These are phyloP conservation scores for Cheumatopsyche charites DNA, from an alignment of 1,140 invertebrate species.

Conservation along the genomic window DNA sequence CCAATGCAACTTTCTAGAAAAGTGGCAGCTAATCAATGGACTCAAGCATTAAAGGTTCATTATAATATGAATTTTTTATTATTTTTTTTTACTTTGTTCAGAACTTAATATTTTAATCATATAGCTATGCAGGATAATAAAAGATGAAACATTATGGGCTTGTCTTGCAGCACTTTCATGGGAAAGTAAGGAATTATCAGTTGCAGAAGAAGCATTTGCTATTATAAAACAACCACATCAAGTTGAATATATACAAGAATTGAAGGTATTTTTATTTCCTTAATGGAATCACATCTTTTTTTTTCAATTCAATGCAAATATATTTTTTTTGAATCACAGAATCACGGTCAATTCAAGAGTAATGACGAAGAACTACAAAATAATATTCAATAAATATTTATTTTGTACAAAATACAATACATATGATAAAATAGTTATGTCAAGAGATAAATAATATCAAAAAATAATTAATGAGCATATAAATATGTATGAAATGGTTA, in stretches of 20 bases:
- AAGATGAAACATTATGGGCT: conserved; percentile 88
- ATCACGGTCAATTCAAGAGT: background rate
- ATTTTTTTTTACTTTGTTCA: no score
- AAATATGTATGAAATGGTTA: no score
- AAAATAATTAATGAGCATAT: no score
- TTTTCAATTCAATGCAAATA: background rate
- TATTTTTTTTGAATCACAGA: conserved; percentile 18
- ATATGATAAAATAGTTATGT: background rate
- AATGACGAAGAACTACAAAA: background rate
- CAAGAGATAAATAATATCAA: no score
- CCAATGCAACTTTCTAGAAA: conserved; percentile 61
- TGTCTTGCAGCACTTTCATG: conserved; percentile 87
- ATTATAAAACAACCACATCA: conserved; percentile 90
- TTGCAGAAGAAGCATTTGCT: conserved; percentile 93
- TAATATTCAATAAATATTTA: background rate
- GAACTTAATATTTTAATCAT: no score
- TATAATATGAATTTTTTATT: conserved; percentile 8
- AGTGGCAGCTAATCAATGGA: conserved; percentile 64
- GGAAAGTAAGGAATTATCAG: conserved; percentile 71
- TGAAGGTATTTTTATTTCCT: conserved; percentile 66
- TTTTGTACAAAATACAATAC: background rate
- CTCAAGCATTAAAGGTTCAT: conserved; percentile 57
- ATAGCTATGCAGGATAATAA: conserved; percentile 58
- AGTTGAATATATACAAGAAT: conserved; percentile 86
- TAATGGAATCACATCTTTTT: background rate